Percentiles rank a stretch among this genome's conserved stretches.
Conservation (phyloP, 2,888 invertebrate species). For the Chloroclystis v-ata region DNA sequence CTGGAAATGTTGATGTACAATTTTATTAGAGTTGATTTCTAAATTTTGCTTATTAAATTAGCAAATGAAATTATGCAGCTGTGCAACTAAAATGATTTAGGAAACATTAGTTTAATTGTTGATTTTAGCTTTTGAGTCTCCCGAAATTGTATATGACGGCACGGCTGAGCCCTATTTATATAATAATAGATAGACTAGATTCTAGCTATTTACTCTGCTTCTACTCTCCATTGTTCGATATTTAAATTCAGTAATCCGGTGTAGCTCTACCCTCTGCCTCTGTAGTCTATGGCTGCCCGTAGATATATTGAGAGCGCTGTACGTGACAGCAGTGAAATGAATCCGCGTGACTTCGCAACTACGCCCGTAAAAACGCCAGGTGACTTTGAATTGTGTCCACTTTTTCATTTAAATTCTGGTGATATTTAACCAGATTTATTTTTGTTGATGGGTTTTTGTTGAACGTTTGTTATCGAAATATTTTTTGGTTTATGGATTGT, state of each 20-base stretch:
- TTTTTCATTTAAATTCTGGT: conserved; percentile 5
- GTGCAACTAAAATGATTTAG: too few relatives aligned
- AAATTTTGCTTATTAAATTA: too few relatives aligned
- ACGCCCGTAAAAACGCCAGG: conserved; percentile 12
- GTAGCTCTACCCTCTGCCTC: not conserved
- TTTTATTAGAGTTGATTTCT: too few relatives aligned
- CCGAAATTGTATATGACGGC: too few relatives aligned
- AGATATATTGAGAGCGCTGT: conserved; percentile 8
- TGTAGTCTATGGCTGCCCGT: not conserved
- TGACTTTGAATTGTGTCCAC: conserved; percentile 4
- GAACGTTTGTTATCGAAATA: not conserved
- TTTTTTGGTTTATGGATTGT: not conserved
- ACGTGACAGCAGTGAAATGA: conserved; percentile 13
- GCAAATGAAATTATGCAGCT: too few relatives aligned
- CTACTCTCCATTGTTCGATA: too few relatives aligned
- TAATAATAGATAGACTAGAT: too few relatives aligned
- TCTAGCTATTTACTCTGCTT: too few relatives aligned
- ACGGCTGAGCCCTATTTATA: too few relatives aligned
- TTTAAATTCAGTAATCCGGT: not conserved
- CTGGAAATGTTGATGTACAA: too few relatives aligned
- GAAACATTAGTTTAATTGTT: too few relatives aligned
- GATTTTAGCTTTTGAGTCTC: too few relatives aligned
- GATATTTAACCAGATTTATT: not conserved
- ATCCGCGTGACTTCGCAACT: conserved; percentile 12
- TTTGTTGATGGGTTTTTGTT: not conserved